phyloP scores from a whole-genome alignment of 2,113 vertebrate species.

The Lipophrys pholis region DNA sequence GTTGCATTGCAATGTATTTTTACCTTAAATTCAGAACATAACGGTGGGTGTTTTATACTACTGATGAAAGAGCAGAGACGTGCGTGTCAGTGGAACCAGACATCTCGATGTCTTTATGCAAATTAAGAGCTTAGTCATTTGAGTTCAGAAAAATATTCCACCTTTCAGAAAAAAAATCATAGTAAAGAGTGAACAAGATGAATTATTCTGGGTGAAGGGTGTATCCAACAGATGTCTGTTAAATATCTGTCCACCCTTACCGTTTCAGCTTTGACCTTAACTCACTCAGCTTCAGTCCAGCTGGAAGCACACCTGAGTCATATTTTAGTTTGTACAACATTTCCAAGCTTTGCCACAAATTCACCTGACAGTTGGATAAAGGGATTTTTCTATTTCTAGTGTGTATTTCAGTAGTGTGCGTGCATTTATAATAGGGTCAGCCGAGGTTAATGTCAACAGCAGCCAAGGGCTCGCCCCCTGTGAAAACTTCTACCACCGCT shows the following conservation, averaged over 20 bases:
- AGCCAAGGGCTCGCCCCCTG: slow-evolving; percentile 21
- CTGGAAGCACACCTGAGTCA: slow-evolving; percentile 60
- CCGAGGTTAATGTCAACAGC: slow-evolving; percentile 64
- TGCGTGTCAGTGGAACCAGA: neutral
- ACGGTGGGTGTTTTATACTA: slow-evolving; percentile 14
- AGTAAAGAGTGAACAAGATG: rapidly evolving
- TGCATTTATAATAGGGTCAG: slow-evolving; percentile 53
- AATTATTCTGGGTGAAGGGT: neutral
- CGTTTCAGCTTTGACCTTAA: slow-evolving; percentile 34
- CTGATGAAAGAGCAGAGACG: neutral
- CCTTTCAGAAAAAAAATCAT: neutral
- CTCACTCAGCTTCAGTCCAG: slow-evolving; percentile 26
- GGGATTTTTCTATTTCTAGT: slow-evolving; percentile 1
- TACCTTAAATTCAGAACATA: slow-evolving; percentile 29
- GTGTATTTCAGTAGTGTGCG: slow-evolving; percentile 23
- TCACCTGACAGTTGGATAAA: slow-evolving; percentile 37
- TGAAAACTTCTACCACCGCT: slow-evolving; percentile 27
- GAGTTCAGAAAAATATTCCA: neutral
- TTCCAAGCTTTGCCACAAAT: slow-evolving; percentile 45
- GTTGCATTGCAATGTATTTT: slow-evolving; percentile 52
- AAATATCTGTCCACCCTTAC: neutral
- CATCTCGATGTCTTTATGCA: neutral
- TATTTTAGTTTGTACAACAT: slow-evolving; percentile 60
- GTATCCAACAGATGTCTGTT: neutral
- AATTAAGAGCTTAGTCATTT: neutral